These are phyloP conservation scores for Sebastiscus tertius DNA, from an alignment of 2,797 vertebrate species.

Conservation along the genomic window DNA sequence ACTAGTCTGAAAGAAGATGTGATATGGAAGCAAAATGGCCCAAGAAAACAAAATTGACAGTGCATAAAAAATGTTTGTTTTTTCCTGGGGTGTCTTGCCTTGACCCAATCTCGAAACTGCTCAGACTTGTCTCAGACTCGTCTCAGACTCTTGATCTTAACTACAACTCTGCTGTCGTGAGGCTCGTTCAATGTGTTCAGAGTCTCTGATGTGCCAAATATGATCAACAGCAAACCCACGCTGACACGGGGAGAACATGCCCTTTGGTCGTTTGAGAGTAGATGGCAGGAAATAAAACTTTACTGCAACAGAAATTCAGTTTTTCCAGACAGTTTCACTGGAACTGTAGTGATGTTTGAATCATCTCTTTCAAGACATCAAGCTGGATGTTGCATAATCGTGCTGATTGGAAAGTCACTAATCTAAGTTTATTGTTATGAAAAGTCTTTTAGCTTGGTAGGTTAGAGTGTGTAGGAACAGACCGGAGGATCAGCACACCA, in stretches of 20 bases:
- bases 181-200: background rate
- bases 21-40: too few relatives aligned
- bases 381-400: background rate
- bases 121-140: background rate
- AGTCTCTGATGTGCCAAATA: background rate
- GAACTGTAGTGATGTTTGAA: background rate
- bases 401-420: background rate
- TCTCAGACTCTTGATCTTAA: background rate
- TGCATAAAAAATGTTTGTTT: too few relatives aligned
- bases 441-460: background rate
- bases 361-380: background rate
- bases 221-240: background rate
- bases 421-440: background rate
- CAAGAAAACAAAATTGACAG: too few relatives aligned
- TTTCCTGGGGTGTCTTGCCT: background rate
- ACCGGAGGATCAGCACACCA: background rate
- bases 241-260: constrained; percentile 12
- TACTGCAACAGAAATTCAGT: background rate
- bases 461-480: background rate
- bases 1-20: too few relatives aligned
- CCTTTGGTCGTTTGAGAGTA: constrained; percentile 54
- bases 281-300: background rate
- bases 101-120: background rate
- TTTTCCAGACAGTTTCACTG: too few relatives aligned
- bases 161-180: too few relatives aligned